Percentiles rank a stretch among this genome's conserved stretches.
Evolutionary conservation across 2,888 invertebrate genomes (phyloP).

Genomic region (Acleris cristana): DNA sequence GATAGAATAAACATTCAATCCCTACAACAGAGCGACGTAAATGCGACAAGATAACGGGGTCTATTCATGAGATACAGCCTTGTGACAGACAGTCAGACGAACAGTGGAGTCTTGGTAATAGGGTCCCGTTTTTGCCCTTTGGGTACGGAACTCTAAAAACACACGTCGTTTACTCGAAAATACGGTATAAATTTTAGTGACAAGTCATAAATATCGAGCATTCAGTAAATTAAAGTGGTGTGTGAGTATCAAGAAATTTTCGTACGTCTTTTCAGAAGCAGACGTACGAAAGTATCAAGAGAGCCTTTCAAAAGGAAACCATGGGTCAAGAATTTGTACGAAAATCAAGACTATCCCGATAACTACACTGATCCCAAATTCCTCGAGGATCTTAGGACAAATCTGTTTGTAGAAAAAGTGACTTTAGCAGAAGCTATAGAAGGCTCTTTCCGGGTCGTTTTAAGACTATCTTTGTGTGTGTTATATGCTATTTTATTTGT

Average conservation of each 20-base stretch:
- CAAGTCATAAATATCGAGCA: no score
- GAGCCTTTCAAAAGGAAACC: conserved; percentile 66
- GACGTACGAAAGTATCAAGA: conserved; percentile 57
- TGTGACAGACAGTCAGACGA: no score
- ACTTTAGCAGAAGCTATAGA: conserved; percentile 87
- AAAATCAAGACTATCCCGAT: conserved; percentile 93
- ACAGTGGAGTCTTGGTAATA: no score
- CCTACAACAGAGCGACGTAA: no score
- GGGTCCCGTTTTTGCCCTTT: no score
- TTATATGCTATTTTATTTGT: conserved; percentile 89
- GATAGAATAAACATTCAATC: no score
- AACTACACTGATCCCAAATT: conserved; percentile 96
- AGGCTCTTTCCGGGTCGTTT: conserved; percentile 91
- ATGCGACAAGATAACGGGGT: no score
- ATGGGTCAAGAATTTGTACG: conserved; percentile 96
- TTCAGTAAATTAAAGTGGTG: conserved; percentile 22
- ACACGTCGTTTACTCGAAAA: no score
- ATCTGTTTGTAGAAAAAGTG: conserved; percentile 90
- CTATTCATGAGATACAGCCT: no score
- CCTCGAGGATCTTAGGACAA: conserved; percentile 92
- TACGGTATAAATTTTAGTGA: no score
- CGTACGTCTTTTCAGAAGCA: conserved; percentile 68
- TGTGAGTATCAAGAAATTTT: conserved; percentile 39
- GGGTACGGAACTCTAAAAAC: no score
- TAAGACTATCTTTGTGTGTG: conserved; percentile 91